Base-by-base conservation (phyloP, 2,888 invertebrate species). In the Andrena flavipes region DNA sequence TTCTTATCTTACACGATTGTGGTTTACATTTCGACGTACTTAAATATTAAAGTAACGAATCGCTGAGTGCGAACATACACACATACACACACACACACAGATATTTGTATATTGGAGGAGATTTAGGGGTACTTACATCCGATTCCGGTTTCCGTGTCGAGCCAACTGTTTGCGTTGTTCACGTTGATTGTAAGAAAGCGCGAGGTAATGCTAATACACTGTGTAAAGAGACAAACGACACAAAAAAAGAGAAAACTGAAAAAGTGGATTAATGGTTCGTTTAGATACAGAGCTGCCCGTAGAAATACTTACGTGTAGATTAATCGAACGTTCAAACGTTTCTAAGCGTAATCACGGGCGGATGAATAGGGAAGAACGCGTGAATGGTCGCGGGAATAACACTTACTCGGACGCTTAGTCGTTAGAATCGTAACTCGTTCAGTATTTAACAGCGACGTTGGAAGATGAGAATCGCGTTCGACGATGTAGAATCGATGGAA, bases 21-120 rank as follows among this genome's bases (percentile, higher is more conserved):
- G 85, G 80, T 87, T 56, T 87, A 89, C 87, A 89, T 85, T 86
- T 85, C 35, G 86, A 84, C 84, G 90, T 92, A 90, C 89, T 90
- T 89, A 88, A 73, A 86, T 85, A 84, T 83, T 78, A 82, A 83
- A 26, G 23, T 77, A 77, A 84, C 80, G 8, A 42, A 35, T 33
- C 82, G 82, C 84, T 62, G 77, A 72, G 85, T 26, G 76, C 67
- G 65, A 63, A 29, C 26, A 20, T 33, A 23, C 33, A 73, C 67
- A 56, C 30, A 8, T 6, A 51, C 1, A 35, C 2, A 29, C 0
- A 42, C 16, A 42, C 5, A 51, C n/a, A 29, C 20, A 30, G 30
- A 54, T 54, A 49, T 93, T 93, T 92, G 92, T 93, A 93, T 92
- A 93, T 93, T 93, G 88, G 88, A 90, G 85, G 85, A 90, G 85